Evolutionary conservation across 2,113 vertebrate species (phyloP), one percentile per base, ranked within the genome.

Genomic region (Pionites leucogaster): DNA sequence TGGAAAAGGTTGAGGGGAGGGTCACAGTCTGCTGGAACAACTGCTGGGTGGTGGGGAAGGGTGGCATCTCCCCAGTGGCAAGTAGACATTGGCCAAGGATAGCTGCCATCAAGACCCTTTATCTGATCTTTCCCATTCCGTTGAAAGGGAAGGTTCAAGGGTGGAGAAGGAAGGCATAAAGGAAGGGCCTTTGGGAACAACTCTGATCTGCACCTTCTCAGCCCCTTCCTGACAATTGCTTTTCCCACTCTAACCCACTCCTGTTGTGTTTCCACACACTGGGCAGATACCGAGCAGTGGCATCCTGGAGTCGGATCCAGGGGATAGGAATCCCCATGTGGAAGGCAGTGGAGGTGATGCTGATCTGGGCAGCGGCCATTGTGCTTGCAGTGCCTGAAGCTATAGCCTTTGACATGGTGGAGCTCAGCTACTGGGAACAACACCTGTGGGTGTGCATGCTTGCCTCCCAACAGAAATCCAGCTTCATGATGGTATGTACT

Each of bases 261-360:
- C 60, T 5, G 7, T 7, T 37, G 7, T 6, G 1, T 42, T 31
- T 67, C 71, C 80, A 16, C 7, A 1, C 0, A 2, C 4, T 0
- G 79, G 49, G 47, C 82, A 99, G 99, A 88, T 99, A 99, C 96
- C 98, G 99, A 10, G 99, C 99, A 0, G 99, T 99, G 97, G 99
- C 98, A 0, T 99, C 99, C 20, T 99, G 99, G 99, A 99, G 98
- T 88, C 97, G 99, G 19, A 99, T 99, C 95, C 99, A 99, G 94
- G 99, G 99, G 33, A 99, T 99, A 69, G 99, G 99, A 12, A 98
- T 99, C 82, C 99, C 99, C 31, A 82, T 99, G 96, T 99, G 99
- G 98, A 99, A 99, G 91, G 98, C 98, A 0, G 98, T 98, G 87
- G 98, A 99, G 90, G 98, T 99, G 91, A 97, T 97, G 6, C 92